Conservation (phyloP, 2,797 vertebrate genomes). For the Halcyon badia region DNA sequence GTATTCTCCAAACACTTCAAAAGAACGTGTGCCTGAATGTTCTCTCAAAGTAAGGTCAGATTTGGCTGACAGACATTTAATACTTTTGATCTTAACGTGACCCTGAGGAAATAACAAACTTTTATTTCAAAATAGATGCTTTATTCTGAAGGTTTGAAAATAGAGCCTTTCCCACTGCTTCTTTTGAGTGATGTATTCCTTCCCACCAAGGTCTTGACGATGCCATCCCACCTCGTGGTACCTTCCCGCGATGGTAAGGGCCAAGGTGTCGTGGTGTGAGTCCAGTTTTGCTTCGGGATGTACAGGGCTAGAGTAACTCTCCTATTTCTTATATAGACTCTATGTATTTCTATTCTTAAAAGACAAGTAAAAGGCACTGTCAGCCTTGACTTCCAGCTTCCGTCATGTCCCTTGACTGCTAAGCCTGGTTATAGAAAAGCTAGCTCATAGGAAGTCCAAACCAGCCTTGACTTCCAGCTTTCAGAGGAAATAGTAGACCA, state of each 20-base stretch:
- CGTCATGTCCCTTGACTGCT: not conserved
- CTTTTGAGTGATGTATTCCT: not conserved
- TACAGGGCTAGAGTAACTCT: not conserved
- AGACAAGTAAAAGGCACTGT: not conserved
- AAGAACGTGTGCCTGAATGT: not conserved
- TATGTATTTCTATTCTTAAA: not conserved
- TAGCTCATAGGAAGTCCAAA: not conserved
- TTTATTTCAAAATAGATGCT: not conserved
- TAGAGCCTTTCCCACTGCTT: not conserved
- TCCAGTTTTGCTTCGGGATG: not conserved
- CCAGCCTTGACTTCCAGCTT: too few relatives aligned
- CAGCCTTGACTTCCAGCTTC: not conserved
- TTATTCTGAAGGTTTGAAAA: not conserved
- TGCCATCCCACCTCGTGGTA: not conserved
- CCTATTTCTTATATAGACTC: not conserved
- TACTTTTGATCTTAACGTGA: not conserved
- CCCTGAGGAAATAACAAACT: not conserved
- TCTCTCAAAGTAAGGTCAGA: constrained; percentile 1
- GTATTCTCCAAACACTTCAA: not conserved
- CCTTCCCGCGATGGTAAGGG: not conserved
- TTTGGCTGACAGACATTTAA: constrained; percentile 1
- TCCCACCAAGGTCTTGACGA: not conserved
- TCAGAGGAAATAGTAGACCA: not conserved
- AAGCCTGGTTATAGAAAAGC: constrained; percentile 1
- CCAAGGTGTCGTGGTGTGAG: not conserved